Evolutionary conservation across 2,797 vertebrate genomes (phyloP).

Genomic region (Okamejei kenojei): DNA sequence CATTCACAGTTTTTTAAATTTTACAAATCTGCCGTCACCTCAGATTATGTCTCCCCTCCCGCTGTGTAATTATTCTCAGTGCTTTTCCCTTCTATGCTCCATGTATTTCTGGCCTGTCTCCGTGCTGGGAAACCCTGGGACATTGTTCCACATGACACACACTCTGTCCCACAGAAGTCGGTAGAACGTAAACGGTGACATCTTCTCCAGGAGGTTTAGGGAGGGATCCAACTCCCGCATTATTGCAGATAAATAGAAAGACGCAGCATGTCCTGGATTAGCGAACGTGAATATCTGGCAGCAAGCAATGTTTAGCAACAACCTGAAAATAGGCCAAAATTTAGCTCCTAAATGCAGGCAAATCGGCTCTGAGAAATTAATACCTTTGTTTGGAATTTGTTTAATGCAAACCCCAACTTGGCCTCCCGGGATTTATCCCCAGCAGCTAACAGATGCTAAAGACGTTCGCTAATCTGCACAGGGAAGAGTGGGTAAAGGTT

Average conservation of each 20-base stretch:
- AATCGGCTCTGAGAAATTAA: constrained; percentile 29
- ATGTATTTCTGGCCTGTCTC: neutral
- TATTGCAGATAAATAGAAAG: neutral
- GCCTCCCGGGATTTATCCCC: constrained; percentile 23
- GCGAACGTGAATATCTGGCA: neutral
- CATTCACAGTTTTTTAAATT: too few species aligned
- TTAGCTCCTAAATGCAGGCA: neutral
- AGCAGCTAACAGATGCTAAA: constrained; percentile 24
- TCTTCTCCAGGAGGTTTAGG: neutral
- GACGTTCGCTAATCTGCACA: constrained; percentile 18
- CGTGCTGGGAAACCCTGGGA: neutral
- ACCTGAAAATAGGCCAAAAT: neutral
- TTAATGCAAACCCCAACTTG: neutral
- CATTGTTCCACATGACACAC: neutral
- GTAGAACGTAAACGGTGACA: neutral
- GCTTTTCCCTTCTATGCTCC: too few species aligned
- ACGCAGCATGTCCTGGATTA: neutral
- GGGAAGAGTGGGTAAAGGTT: constrained; percentile 22
- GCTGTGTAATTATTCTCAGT: too few species aligned
- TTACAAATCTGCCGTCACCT: too few species aligned
- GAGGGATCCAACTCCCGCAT: neutral
- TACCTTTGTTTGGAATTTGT: constrained; percentile 23
- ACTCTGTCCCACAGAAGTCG: neutral
- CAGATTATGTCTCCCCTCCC: too few species aligned
- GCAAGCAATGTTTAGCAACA: neutral